Base-by-base conservation (phyloP, 2,113 vertebrate species). In the Bufo bufo region DNA sequence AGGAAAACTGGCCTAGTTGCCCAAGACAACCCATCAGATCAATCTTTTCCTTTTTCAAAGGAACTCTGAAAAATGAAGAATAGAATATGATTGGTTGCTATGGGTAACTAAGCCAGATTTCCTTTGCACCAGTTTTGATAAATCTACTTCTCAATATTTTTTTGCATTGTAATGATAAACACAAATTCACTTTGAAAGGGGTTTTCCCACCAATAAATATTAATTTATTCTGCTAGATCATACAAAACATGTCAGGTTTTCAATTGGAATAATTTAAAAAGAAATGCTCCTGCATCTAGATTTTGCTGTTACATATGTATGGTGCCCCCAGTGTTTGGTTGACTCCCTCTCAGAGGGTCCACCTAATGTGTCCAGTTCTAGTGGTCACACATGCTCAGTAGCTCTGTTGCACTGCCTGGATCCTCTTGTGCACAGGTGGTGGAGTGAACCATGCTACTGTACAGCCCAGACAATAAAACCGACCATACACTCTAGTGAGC, bases 301-400 rank as follows among this genome's bases (percentile, higher is more conserved):
- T 63, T 20, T 66, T 63, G 17, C 65, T 20, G 65, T 66, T 66
- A 66, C n/a, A 23, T 23, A 23, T 33, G 33, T 33, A 33, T 33
- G 33, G 8, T 10, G 10, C 20, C 3, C 11, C 9, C 10, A 19
- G 19, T 66, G 65, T 23, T 66, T 8, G 9, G 9, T 66, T 17
- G 3, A 23, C 23, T 66, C 65, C 11, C 1, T 65, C 19, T 66
- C 10, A 19, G 65, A 23, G 23, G 3, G n/a, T 66, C 10, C 8
- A 66, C 4, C 19, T 20, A 20, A 20, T 20, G 63, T 23, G 63
- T 66, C n/a, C n/a, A 4, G n/a, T 71, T 66, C n/a, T 12, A 4
- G n/a, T 71, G 66, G 66, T 71, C 66, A n/a, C 61, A 65, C 61
- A 71, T 43, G 66, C 66, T 71, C 66, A 33, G n/a, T 69, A 69